These are phyloP conservation scores for Hemaris fuciformis DNA, from an alignment of 2,888 invertebrate genomes.

Conservation along the genomic window DNA sequence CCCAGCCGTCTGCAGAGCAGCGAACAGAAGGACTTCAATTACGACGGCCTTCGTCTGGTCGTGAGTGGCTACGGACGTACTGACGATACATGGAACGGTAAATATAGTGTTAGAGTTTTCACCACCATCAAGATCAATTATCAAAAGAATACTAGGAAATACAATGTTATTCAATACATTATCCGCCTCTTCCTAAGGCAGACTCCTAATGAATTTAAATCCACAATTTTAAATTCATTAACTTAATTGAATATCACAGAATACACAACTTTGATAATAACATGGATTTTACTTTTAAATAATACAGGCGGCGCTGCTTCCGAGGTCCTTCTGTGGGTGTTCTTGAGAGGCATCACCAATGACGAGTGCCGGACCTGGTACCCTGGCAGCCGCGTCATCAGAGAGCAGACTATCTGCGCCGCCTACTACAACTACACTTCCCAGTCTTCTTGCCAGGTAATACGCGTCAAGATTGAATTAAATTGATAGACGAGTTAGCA, in stretches of 20 bases:
- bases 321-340: conserved; percentile 69
- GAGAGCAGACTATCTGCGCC: conserved; percentile 57
- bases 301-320: conserved; percentile 57
- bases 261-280: too few relatives aligned
- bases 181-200: too few relatives aligned
- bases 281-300: neutral
- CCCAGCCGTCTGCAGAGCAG: conserved; percentile 60
- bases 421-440: conserved; percentile 57
- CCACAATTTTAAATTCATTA: too few relatives aligned
- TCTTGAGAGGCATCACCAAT: conserved; percentile 63
- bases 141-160: too few relatives aligned
- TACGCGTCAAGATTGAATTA: neutral
- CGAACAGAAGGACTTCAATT: conserved; percentile 46
- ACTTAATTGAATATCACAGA: too few relatives aligned
- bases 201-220: too few relatives aligned
- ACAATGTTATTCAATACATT: too few relatives aligned
- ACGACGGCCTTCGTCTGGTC: conserved; percentile 41
- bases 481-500: neutral
- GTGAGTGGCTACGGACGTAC: conserved; percentile 65
- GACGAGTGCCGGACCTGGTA: conserved; percentile 56
- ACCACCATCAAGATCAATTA: neutral
- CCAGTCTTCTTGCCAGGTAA: conserved; percentile 68
- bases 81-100: conserved; percentile 54
- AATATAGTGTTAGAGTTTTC: neutral
- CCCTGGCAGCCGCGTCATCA: conserved; percentile 41